These are phyloP conservation scores for Acromyrmex echinatior DNA, from an alignment of 1,140 invertebrate genomes.

Conservation along the genomic window DNA sequence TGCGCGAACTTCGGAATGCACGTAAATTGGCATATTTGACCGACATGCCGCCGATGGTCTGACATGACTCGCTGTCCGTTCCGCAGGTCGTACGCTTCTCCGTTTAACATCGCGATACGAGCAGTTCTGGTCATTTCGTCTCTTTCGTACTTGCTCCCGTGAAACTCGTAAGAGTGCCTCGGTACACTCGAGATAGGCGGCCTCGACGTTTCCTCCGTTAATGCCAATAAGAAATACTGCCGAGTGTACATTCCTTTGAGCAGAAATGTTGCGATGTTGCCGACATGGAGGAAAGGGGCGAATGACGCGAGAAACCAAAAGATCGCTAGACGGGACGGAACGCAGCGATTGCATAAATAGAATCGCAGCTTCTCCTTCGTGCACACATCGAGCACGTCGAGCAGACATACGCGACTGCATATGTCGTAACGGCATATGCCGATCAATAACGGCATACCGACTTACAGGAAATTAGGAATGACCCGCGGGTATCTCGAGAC, in stretches of 20 bases:
- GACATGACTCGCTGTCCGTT: background rate
- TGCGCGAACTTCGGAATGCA: background rate
- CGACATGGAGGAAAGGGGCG: background rate
- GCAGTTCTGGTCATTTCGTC: slow-evolving; percentile 19
- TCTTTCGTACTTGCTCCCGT: slow-evolving; percentile 68
- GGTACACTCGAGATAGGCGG: slow-evolving; percentile 77
- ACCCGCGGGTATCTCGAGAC: background rate
- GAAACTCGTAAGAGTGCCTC: slow-evolving; percentile 55
- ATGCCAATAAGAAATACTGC: slow-evolving; percentile 74
- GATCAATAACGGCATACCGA: slow-evolving; percentile 34
- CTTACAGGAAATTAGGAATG: slow-evolving; percentile 42
- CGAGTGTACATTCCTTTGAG: slow-evolving; percentile 70
- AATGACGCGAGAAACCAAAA: slow-evolving; percentile 12
- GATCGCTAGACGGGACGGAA: background rate
- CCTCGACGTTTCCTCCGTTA: slow-evolving; percentile 71
- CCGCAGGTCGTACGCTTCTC: background rate
- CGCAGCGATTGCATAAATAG: slow-evolving; percentile 50
- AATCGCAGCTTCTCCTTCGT: slow-evolving; percentile 1
- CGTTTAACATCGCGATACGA: background rate
- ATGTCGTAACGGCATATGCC: slow-evolving; percentile 25
- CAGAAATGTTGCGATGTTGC: slow-evolving; percentile 69
- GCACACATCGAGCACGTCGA: background rate
- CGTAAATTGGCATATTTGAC: background rate
- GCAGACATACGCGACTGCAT: background rate
- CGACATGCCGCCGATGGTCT: background rate